Evolutionary conservation across 2,888 invertebrate species (phyloP).

Genomic region (Cephus pygmeus): DNA sequence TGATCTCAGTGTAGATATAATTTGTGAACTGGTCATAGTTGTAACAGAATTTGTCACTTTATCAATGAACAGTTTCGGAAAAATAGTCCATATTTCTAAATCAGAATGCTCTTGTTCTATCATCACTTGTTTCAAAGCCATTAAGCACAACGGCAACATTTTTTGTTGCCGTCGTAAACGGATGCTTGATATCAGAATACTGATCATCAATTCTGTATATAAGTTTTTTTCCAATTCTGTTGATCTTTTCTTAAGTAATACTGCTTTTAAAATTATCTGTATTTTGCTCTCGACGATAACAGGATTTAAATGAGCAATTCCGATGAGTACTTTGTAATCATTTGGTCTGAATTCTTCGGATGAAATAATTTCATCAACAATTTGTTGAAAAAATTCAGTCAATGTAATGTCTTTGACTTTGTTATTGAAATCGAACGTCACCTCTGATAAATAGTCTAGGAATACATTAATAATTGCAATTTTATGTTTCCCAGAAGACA

Average conservation of each 20-base stretch:
- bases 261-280: slow-evolving; percentile 42
- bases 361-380: slow-evolving; percentile 41
- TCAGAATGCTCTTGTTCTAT: slow-evolving; percentile 8
- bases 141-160: slow-evolving; percentile 49
- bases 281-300: slow-evolving; percentile 49
- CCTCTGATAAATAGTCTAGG: slow-evolving; percentile 36
- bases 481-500: slow-evolving; percentile 34
- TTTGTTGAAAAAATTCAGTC: slow-evolving; percentile 40
- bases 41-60: slow-evolving; percentile 35
- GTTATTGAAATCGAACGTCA: slow-evolving; percentile 51
- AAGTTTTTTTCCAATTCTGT: slow-evolving; percentile 28
- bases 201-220: slow-evolving; percentile 38
- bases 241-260: slow-evolving; percentile 35
- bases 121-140: slow-evolving; percentile 37
- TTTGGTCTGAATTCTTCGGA: slow-evolving; percentile 24
- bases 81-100: slow-evolving; percentile 6
- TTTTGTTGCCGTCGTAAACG: slow-evolving; percentile 54
- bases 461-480: slow-evolving; percentile 35
- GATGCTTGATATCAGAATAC: slow-evolving; percentile 45
- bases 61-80: slow-evolving; percentile 16
- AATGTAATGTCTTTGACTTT: slow-evolving; percentile 42
- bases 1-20: slow-evolving; percentile 44
- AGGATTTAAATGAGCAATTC: slow-evolving; percentile 52
- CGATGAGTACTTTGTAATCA: slow-evolving; percentile 44
- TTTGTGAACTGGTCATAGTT: slow-evolving; percentile 44